Percentiles rank a stretch among this genome's conserved stretches.
Conservation (phyloP, 2,888 invertebrate genomes). For the Sphaerophoria rueppellii region DNA sequence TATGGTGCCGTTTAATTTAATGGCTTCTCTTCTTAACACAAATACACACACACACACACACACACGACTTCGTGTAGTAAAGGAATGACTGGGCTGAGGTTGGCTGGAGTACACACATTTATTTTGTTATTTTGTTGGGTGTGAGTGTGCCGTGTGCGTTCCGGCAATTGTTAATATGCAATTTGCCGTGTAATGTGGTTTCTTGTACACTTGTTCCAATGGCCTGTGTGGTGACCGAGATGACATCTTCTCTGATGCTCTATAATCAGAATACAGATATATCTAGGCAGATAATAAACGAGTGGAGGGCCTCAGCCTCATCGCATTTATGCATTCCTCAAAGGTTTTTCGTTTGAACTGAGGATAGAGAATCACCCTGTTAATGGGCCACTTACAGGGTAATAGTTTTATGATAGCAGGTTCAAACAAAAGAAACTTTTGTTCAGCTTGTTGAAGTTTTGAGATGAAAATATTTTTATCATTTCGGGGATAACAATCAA, state of each 20-base stretch:
- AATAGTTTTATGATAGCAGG: slow-evolving; percentile 9
- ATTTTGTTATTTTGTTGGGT: not conserved
- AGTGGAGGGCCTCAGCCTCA: not conserved
- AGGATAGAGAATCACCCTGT: not conserved
- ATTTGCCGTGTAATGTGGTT: slow-evolving; percentile 46
- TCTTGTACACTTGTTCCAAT: slow-evolving; percentile 34
- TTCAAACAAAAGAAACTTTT: not conserved
- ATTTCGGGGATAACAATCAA: too few species aligned
- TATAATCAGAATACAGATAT: not conserved
- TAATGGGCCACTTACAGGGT: not conserved
- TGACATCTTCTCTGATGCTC: slow-evolving; percentile 27
- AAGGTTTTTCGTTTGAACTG: slow-evolving; percentile 11
- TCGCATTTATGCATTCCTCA: slow-evolving; percentile 7
- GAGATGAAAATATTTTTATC: too few species aligned
- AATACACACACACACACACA: too few species aligned
- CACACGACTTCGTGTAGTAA: too few species aligned
- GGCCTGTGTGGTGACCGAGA: slow-evolving; percentile 33
- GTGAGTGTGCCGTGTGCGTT: slow-evolving; percentile 54
- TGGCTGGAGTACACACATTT: slow-evolving; percentile 11
- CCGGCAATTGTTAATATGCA: slow-evolving; percentile 60
- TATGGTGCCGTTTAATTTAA: slow-evolving; percentile 69
- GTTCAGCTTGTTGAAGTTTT: not conserved
- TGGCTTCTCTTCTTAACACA: slow-evolving; percentile 44
- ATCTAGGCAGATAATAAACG: not conserved
- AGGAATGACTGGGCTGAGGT: too few species aligned